Conservation (phyloP, 2,113 vertebrate genomes). For the Notothenia coriiceps region DNA sequence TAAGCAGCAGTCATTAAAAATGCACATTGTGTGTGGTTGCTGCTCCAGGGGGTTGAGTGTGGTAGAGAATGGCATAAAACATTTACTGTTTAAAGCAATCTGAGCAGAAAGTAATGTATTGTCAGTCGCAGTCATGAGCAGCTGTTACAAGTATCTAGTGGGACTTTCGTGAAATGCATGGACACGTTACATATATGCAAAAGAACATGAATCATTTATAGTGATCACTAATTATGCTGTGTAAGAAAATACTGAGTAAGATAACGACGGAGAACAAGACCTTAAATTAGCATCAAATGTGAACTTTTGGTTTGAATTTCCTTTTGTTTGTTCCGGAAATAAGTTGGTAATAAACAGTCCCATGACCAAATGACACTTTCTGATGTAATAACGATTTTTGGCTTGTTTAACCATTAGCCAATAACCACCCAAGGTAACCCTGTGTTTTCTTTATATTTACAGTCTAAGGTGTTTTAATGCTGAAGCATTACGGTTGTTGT, state of each 20-base stretch:
- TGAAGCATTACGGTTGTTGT: too few relatives aligned
- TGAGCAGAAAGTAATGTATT: constrained; percentile 56
- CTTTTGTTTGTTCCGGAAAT: too few relatives aligned
- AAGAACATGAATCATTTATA: not conserved
- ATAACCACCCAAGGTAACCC: too few relatives aligned
- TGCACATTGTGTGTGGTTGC: constrained; percentile 56
- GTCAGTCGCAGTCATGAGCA: constrained; percentile 28
- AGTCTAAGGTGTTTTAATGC: too few relatives aligned
- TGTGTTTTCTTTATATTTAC: too few relatives aligned
- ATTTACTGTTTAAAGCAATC: constrained; percentile 62
- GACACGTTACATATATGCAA: not conserved
- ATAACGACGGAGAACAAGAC: constrained; percentile 6
- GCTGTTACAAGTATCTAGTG: not conserved
- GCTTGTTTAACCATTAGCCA: too few relatives aligned
- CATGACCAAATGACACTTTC: too few relatives aligned
- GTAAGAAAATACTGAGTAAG: constrained; percentile 1
- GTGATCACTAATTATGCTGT: constrained; percentile 5
- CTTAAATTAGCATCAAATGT: not conserved
- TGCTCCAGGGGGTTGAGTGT: constrained; percentile 58
- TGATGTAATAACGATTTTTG: too few relatives aligned
- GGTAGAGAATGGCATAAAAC: constrained; percentile 67
- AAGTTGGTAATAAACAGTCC: not conserved
- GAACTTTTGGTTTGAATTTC: not conserved
- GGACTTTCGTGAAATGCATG: constrained; percentile 21
- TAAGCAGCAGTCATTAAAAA: constrained; percentile 71